A percentile compares a stretch with the other conserved stretches of the same genome.
phyloP scores from a whole-genome alignment of 2,113 vertebrate genomes.

The Hymenochirus boettgeri region DNA sequence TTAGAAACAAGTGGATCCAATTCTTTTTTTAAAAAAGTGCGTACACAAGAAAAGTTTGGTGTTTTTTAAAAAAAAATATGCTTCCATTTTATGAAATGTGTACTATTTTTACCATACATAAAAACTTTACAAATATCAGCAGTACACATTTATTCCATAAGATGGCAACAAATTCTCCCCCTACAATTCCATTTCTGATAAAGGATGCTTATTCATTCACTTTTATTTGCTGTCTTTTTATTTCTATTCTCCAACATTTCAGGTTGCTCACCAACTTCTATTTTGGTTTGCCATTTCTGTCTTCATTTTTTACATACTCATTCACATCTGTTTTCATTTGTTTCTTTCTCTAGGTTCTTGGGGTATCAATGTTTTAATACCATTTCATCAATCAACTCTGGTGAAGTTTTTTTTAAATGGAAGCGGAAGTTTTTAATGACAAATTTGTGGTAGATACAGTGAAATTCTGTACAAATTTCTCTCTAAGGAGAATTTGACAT shows the following conservation, averaged over 20 bases:
- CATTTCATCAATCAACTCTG: slow-evolving; percentile 76
- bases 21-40: no score
- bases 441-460: slow-evolving; percentile 88
- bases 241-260: not conserved
- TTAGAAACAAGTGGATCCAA: no score
- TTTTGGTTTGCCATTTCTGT: slow-evolving; percentile 32
- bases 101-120: no score
- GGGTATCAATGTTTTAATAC: slow-evolving; percentile 98
- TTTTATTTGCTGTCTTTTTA: not conserved
- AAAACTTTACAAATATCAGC: no score
- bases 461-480: slow-evolving; percentile 95
- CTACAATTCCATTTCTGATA: not conserved
- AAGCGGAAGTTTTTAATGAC: slow-evolving; percentile 81
- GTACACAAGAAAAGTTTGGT: no score
- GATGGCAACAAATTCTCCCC: slow-evolving; percentile 58
- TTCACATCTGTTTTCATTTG: slow-evolving; percentile 56
- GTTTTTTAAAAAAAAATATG: no score
- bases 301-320: slow-evolving; percentile 44
- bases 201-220: not conserved
- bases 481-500: slow-evolving; percentile 89
- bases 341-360: slow-evolving; percentile 82
- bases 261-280: slow-evolving; percentile 47
- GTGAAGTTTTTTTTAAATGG: slow-evolving; percentile 84
- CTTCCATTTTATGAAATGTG: no score
- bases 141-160: slow-evolving; percentile 48